Base-by-base conservation (phyloP, 1,140 invertebrate species). In the Heliconius hewitsoni region DNA sequence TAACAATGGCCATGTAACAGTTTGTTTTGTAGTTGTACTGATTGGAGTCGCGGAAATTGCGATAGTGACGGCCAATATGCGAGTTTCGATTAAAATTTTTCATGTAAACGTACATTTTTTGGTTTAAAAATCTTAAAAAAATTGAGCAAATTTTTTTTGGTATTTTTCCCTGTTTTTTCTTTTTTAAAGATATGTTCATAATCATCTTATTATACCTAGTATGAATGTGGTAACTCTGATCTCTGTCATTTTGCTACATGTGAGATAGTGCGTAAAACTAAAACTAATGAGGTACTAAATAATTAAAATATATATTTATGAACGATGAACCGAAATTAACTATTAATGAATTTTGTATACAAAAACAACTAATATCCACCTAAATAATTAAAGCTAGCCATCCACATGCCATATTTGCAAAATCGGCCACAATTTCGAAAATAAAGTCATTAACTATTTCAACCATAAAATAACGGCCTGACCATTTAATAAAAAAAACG, bases 401-500 rank as follows among this genome's bases (percentile, higher is more conserved):
- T 8, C 19, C 60, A 66, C n/a, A 30, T 0, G 27, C 60, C 27
- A 66, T 27, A 5, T 16, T 66, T 66, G 60, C 60, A 13, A 66
- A 66, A 30, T 66, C 23, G 30, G 13, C 55, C 55, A 60, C 60
- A 66, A 77, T 72, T 55, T 73, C 11, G n/a, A 72, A 72, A 72
- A 91, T 90, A 87, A 46, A 89, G 88, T 88, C 86, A 92, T 92
- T 92, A 92, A 82, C 86, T 87, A 92, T 90, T 90, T 90, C 84
- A 86, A 85, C 87, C 88, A 85, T 81, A 87, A 46, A 46, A 46
- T 89, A 89, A 89, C 85, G 85, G 88, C 86, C 85, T 91, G 88
- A 82, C 91, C 90, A 91, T 82, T 88, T 83, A 73, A 78, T 77
- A 78, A 87, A 90, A 52, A 52, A 91, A 92, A 90, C 87, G 84